A percentile compares a stretch with the other conserved stretches of the same genome.
Evolutionary conservation across 2,888 invertebrate species (phyloP).

Genomic region (Diploptera punctata): DNA sequence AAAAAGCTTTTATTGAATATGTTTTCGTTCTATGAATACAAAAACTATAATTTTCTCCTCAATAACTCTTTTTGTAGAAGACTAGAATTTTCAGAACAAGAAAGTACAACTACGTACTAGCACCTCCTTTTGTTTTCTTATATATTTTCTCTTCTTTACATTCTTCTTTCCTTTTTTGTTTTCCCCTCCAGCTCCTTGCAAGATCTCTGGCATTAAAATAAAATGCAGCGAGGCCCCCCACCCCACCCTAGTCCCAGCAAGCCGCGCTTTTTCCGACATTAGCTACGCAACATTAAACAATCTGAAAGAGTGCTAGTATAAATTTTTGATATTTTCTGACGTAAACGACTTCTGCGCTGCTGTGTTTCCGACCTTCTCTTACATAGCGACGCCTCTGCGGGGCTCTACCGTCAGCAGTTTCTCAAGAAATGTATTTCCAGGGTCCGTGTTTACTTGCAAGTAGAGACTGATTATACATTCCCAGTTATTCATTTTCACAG

Average conservation of each 20-base stretch:
- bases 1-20: too few species aligned
- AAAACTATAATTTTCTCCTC: too few species aligned
- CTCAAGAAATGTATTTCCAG: too few species aligned
- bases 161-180: slow-evolving; percentile 17
- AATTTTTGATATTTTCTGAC: slow-evolving; percentile 44
- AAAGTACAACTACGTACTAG: background rate
- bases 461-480: too few species aligned
- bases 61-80: too few species aligned
- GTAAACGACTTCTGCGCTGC: slow-evolving; percentile 36
- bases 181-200: slow-evolving; percentile 1
- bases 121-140: slow-evolving; percentile 15
- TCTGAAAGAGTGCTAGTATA: slow-evolving; percentile 41
- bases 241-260: background rate
- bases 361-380: slow-evolving; percentile 23
- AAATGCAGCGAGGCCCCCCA: slow-evolving; percentile 31
- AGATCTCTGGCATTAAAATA: slow-evolving; percentile 35
- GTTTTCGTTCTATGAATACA: too few species aligned
- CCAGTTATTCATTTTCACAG: too few species aligned
- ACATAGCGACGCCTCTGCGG: background rate
- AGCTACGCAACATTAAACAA: slow-evolving; percentile 43
- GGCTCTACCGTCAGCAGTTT: too few species aligned
- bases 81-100: too few species aligned
- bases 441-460: too few species aligned
- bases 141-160: slow-evolving; percentile 12
- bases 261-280: slow-evolving; percentile 26